Evolutionary conservation across 2,113 vertebrate genomes (phyloP).

Genomic region (Sceloporus undulatus): DNA sequence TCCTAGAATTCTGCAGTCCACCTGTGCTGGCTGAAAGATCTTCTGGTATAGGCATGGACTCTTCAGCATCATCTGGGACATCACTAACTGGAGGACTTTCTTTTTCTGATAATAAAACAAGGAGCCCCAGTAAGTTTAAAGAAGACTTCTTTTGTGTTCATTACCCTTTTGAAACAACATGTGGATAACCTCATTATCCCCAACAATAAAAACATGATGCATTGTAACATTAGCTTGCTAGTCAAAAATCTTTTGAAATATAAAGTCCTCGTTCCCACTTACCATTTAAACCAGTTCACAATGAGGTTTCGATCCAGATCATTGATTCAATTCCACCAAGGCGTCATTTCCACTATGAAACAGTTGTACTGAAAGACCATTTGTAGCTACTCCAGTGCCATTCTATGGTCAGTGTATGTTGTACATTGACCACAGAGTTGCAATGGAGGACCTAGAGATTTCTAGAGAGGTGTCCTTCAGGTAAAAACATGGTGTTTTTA

Average conservation of each 20-base stretch:
- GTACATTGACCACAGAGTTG: too few relatives aligned
- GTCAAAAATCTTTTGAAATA: background rate
- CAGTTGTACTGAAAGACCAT: too few relatives aligned
- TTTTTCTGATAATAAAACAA: constrained; percentile 81
- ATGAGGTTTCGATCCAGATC: too few relatives aligned
- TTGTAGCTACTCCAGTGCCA: too few relatives aligned
- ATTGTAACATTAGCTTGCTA: background rate
- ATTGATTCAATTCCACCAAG: too few relatives aligned
- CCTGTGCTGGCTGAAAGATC: constrained; percentile 93
- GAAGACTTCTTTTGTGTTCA: background rate
- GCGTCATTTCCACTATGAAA: too few relatives aligned
- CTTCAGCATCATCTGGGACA: constrained; percentile 88
- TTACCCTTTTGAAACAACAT: background rate
- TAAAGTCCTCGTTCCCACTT: background rate
- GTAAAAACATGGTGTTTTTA: too few relatives aligned
- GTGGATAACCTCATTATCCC: background rate
- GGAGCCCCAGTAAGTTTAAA: constrained; percentile 42
- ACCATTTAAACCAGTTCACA: too few relatives aligned
- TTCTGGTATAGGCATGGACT: constrained; percentile 97
- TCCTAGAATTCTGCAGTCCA: constrained; percentile 87
- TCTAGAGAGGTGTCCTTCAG: too few relatives aligned
- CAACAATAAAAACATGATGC: background rate
- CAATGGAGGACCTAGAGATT: too few relatives aligned
- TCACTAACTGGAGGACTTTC: constrained; percentile 91
- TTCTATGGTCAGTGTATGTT: too few relatives aligned